Conservation (phyloP, 2,797 vertebrate species). For the Synaphobranchus kaupii region DNA sequence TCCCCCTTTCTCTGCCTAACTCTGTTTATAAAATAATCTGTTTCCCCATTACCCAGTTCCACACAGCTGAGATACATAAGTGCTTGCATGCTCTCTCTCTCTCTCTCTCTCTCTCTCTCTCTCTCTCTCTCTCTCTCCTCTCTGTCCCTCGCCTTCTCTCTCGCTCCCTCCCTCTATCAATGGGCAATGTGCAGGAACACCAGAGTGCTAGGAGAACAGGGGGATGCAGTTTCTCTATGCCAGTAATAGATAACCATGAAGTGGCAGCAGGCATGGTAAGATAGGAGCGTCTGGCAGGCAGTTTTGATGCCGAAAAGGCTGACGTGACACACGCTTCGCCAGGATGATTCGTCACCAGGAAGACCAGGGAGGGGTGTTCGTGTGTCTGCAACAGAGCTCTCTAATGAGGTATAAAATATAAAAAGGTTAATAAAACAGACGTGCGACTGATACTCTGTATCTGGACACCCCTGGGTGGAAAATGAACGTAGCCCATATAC, state of each 20-base stretch:
- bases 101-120: too few species aligned
- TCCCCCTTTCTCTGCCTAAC: conserved; percentile 29
- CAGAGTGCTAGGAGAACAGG: conserved; percentile 20
- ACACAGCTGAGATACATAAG: too few species aligned
- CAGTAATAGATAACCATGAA: conserved; percentile 25
- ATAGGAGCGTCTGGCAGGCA: conserved; percentile 32
- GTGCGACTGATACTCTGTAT: too few species aligned
- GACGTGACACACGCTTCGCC: conserved; percentile 26
- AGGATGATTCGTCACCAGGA: conserved; percentile 39
- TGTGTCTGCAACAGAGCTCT: conserved; percentile 46
- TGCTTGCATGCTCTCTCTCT: too few species aligned
- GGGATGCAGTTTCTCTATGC: conserved; percentile 19
- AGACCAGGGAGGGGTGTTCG: conserved; percentile 47
- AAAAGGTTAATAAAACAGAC: background rate
- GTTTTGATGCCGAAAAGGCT: conserved; percentile 9
- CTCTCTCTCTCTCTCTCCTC: too few species aligned
- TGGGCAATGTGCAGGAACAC: conserved; percentile 7
- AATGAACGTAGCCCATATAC: too few species aligned
- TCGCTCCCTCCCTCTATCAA: conserved; percentile 32
- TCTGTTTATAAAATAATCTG: too few species aligned
- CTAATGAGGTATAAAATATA: conserved; percentile 32
- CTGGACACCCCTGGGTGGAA: too few species aligned
- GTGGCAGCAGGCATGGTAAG: conserved; percentile 4
- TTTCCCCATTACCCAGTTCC: too few species aligned
- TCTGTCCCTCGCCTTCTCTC: too few species aligned